Evolutionary conservation across 2,113 vertebrate genomes (phyloP).

Genomic region (Neolamprologus cancellatus): DNA sequence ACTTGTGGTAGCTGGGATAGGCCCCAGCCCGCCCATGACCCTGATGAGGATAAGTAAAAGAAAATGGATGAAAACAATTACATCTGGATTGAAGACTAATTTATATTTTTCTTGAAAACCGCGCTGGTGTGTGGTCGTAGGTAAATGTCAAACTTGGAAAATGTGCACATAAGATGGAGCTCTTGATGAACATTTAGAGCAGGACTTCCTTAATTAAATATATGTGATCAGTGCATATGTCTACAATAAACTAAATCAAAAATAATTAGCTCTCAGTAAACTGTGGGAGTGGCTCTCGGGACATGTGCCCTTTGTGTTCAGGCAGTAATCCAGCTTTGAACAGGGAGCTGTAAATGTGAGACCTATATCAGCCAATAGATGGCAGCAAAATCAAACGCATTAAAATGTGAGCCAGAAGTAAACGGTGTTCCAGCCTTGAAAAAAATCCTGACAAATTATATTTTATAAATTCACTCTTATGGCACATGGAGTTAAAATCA

Average conservation of each 20-base stretch:
- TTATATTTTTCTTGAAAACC: neutral
- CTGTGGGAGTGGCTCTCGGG: neutral
- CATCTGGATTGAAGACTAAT: neutral
- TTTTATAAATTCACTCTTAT: neutral
- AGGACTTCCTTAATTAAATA: neutral
- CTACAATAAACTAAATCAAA: neutral
- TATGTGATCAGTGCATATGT: neutral
- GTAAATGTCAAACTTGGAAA: neutral
- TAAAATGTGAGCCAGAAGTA: neutral
- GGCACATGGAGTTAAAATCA: neutral
- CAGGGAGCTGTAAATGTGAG: neutral
- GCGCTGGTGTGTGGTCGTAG: fast-evolving
- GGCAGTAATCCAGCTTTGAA: neutral
- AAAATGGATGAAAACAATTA: neutral
- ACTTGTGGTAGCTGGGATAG: neutral
- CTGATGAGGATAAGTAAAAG: neutral
- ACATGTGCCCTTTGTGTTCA: neutral
- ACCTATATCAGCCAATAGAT: neutral
- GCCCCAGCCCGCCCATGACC: neutral
- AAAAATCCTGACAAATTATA: neutral
- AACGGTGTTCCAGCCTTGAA: neutral
- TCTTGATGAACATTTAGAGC: neutral
- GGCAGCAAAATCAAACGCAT: neutral
- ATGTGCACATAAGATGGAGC: neutral
- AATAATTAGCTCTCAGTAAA: neutral